These are phyloP conservation scores for Drosophila melanosoma DNA, from an alignment of 2,888 invertebrate species.

Conservation along the genomic window DNA sequence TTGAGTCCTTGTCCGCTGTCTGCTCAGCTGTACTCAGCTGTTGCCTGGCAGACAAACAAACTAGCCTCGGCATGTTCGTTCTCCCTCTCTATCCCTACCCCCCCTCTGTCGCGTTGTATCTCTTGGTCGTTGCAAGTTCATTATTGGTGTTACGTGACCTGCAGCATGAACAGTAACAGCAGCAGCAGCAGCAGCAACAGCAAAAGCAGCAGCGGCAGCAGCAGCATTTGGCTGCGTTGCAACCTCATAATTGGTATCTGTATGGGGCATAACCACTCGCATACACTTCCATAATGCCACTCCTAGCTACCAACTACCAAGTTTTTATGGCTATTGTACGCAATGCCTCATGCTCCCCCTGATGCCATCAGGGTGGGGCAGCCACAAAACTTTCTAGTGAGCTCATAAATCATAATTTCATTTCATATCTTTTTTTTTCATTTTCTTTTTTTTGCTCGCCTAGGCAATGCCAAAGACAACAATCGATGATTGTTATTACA, in stretches of 20 bases:
- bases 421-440: conserved; percentile 3
- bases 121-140: conserved; percentile 54
- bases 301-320: conserved; percentile 2
- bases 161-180: conserved; percentile 57
- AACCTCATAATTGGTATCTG: conserved; percentile 65
- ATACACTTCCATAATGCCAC: conserved; percentile 8
- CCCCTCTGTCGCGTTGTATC: neutral
- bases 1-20: neutral
- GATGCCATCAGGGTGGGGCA: neutral
- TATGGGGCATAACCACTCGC: conserved; percentile 35
- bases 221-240: conserved; percentile 19
- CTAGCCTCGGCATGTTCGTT: neutral
- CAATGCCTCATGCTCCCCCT: neutral
- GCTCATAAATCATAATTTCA: conserved; percentile 32
- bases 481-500: conserved; percentile 5
- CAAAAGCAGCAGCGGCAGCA: conserved; percentile 29
- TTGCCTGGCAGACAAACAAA: conserved; percentile 11
- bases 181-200: conserved; percentile 20
- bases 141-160: conserved; percentile 75
- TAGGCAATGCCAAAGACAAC: conserved; percentile 3
- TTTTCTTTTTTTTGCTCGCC: neutral
- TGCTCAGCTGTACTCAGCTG: conserved; percentile 1
- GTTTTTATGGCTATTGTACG: conserved; percentile 10
- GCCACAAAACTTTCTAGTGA: conserved; percentile 14
- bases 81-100: neutral